Evolutionary conservation across 2,113 vertebrate species (phyloP), one percentile per base, ranked within the genome.

Genomic region (Papio anubis): DNA sequence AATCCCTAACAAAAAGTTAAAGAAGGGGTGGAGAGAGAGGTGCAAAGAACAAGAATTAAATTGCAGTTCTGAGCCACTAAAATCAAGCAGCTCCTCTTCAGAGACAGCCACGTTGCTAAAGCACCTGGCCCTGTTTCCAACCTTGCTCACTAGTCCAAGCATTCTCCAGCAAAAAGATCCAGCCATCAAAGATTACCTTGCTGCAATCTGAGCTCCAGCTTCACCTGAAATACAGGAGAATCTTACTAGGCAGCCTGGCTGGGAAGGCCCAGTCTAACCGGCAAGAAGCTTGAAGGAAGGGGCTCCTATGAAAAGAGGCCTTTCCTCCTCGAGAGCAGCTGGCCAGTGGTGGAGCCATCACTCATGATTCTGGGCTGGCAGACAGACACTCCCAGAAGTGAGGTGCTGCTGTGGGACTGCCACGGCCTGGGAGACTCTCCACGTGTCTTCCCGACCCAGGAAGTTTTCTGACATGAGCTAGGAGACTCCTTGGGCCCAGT

Each of bases 1-100:
- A 35, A 99, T 84, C 90, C 99, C 99, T 99, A 97, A 43, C 64
- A 61, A 8, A 93, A 25, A 84, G 96, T 91, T 38, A 78, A 55
- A 68, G 70, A 35, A 72, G 59, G 68, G 48, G 3, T 23, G 11
- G 48, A 30, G 45, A 87, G 64, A 89, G 30, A 92, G 57, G 14
- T 12, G 12, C 38, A 18, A 6, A 43, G 14, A 43, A 64, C 38
- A 27, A 55, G 78, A 6, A 20, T 94, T 70, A 88, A 79, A 75
- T 8, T n/a, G 55, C 2, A 21, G 48, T 45, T 52, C 43, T 12
- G 9, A 27, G 45, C n/a, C 27, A 8, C 76, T 6, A 3, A 17
- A 43, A 55, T 18, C 40, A 6, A 76, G 66, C 25, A 35, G 20
- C 52, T 8, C 43, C 59, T 12, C 25, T 35, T 40, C 30, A 13